A percentile compares a stretch with the other conserved stretches of the same genome.
Conservation (phyloP, 2,888 invertebrate species). For the Ferdinandea cuprea region DNA sequence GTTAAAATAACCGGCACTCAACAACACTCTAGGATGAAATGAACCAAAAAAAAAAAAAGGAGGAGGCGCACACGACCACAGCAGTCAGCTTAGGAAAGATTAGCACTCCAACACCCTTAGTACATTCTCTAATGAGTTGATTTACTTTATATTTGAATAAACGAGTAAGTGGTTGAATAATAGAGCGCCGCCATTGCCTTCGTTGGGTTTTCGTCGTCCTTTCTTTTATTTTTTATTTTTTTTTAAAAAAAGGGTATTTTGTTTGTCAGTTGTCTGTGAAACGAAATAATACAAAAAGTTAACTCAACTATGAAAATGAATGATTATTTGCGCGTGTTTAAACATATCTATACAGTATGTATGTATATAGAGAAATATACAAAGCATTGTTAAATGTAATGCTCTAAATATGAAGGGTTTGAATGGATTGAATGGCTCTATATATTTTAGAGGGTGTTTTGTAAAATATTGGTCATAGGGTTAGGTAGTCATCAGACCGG, state of each 20-base stretch:
- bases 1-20: conserved; percentile 32
- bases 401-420: no score
- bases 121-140: conserved; percentile 72
- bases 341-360: conserved; percentile 1
- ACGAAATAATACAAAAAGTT: conserved; percentile 69
- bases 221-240: no score
- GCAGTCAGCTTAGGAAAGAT: conserved; percentile 55
- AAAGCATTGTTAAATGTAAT: neutral
- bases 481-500: no score
- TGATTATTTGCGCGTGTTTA: conserved; percentile 68
- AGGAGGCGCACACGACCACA: conserved; percentile 6
- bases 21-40: conserved; percentile 45
- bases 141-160: conserved; percentile 74
- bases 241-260: conserved; percentile 60
- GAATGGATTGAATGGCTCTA: no score
- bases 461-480: no score
- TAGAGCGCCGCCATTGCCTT: conserved; percentile 60
- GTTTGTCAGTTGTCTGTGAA: conserved; percentile 55
- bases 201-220: conserved; percentile 15
- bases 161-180: conserved; percentile 74
- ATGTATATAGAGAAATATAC: neutral
- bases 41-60: conserved; percentile 34
- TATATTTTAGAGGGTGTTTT: no score
- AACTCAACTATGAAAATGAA: conserved; percentile 71
- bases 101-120: conserved; percentile 64